phyloP scores from a whole-genome alignment of 2,888 invertebrate genomes.

The Lottia gigantea region DNA sequence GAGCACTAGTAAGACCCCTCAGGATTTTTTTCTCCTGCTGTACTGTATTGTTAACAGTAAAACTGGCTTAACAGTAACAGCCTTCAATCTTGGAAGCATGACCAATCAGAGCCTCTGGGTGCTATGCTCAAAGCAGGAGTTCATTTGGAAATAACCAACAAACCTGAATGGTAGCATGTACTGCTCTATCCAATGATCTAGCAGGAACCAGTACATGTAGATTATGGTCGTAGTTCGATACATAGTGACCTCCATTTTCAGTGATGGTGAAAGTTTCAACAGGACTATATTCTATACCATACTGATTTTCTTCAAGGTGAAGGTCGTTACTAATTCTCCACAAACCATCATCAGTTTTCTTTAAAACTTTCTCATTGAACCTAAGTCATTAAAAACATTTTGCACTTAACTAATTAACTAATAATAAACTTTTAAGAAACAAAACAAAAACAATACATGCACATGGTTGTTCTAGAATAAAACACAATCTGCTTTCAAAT shows the following conservation, averaged over 20 bases:
- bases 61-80: too few species aligned
- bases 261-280: constrained; percentile 58
- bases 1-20: too few species aligned
- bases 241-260: constrained; percentile 56
- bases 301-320: constrained; percentile 22
- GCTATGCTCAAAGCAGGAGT: neutral
- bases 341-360: constrained; percentile 40
- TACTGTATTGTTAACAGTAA: too few species aligned
- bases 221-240: constrained; percentile 47
- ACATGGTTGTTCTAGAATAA: too few species aligned
- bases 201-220: constrained; percentile 57
- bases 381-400: too few species aligned
- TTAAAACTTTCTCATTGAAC: constrained; percentile 41
- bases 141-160: neutral
- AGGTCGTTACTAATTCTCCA: constrained; percentile 44
- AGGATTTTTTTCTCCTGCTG: too few species aligned
- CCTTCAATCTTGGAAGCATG: too few species aligned
- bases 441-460: too few species aligned
- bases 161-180: constrained; percentile 60
- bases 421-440: too few species aligned
- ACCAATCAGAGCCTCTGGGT: too few species aligned
- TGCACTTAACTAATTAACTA: too few species aligned
- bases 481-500: too few species aligned
- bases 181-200: constrained; percentile 45
- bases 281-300: constrained; percentile 32